Base-by-base conservation (phyloP, 2,113 vertebrate genomes). In the Tachysurus vachellii region DNA sequence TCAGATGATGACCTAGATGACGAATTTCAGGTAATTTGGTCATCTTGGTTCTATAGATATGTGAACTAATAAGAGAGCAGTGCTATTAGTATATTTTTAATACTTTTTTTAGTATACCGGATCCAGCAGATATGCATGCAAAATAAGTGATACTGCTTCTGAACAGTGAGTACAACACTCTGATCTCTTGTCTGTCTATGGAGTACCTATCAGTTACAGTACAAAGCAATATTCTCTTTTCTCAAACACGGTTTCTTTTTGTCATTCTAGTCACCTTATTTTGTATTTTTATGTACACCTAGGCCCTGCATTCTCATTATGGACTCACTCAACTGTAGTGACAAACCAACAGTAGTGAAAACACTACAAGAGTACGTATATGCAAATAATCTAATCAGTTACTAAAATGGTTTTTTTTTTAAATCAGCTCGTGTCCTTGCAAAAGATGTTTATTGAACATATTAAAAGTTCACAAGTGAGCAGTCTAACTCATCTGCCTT, bases 261-360 rank as follows among this genome's bases (percentile, higher is more conserved):
- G 77, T 0, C 76, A 17, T 79, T 11, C 14, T 56, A 9, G 2
- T 21, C 23, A 8, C 44, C 1, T 28, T 57, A 19, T 53, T 76
- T 19, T 47, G 4, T 79, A 13, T 50, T 85, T 71, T n/a, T 57
- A 47, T 88, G 11, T 80, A 16, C 80, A n/a, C 83, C 11, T 61
- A 97, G 97, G 92, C 96, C 96, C 71, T 97, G 96, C 90, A 97
- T 97, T 89, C 93, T 97, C 82, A 95, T 97, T 73, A 97, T 97
- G 97, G 97, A 97, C 90, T 97, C 97, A 3, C 93, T 97, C 73
- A 93, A 94, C 91, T 95, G 95, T 88, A 93, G 95, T 89, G 95
- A 95, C 85, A 94, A 96, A 14, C 95, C 96, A 89, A 95, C 95
- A 64, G 96, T 97, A 88, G 96, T 97, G 86, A 96, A 96, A 94